Evolutionary conservation across 2,888 invertebrate genomes (phyloP), one percentile per base, ranked within the genome.

Genomic region (Luperina nickerlii): DNA sequence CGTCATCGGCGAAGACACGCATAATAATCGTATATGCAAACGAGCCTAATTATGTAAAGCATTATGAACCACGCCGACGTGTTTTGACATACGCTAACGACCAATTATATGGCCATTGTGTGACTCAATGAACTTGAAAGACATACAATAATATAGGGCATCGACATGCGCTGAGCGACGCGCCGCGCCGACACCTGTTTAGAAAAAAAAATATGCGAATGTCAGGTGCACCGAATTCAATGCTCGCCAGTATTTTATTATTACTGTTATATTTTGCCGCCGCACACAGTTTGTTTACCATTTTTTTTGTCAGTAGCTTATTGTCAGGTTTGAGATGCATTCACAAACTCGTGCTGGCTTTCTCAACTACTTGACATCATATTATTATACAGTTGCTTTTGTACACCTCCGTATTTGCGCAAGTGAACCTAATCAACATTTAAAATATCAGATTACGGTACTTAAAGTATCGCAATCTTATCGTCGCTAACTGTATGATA

Each of bases 21-120:
- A 95, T 96, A 94, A 95, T 96, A 95, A 96, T 96, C 94, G 93
- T 93, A 95, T 96, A 96, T 96, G 96, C 96, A 95, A 96, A 96
- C 96, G 94, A 95, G 88, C 88, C 94, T 95, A 96, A 96, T 96
- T 96, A 96, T 96, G 96, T 96, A 95, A 96, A 96, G 92, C 94
- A 92, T 94, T 94, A 95, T 94, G 95, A 94, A 92, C 93, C 91
- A 91, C 88, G 92, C 89, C 92, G 93, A 92, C 94, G 92, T 95
- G 95, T 96, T 96, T 96, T 96, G 96, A 96, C 96, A 96, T 94
- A 94, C 94, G 90, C 93, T 95, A 94, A 96, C 94, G 94, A 94
- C 94, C 95, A 95, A 96, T 96, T 96, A 96, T 94, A 94, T 93
- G 93, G 91, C 93, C 91, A 95, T 96, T 96, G 96, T 96, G 93